Conservation (phyloP, 2,888 invertebrate genomes). For the Carpatolechia fugitivella region DNA sequence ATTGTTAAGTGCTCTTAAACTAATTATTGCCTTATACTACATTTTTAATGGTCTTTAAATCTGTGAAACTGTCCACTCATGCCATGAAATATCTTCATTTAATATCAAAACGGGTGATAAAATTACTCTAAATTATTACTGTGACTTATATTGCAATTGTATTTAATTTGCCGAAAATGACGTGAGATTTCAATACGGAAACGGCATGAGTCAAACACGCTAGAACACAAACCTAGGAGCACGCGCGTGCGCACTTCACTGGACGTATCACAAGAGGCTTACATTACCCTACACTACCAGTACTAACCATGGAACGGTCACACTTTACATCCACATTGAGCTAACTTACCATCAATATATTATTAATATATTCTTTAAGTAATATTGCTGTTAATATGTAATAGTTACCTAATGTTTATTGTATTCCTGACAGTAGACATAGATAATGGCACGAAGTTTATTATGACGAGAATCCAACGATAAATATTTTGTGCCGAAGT, state of each 20-base stretch:
- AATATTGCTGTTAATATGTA: constrained; percentile 71
- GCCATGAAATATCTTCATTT: constrained; percentile 10
- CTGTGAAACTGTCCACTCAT: constrained; percentile 15
- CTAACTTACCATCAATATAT: constrained; percentile 73
- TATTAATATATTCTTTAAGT: constrained; percentile 69
- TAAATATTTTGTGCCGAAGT: constrained; percentile 54
- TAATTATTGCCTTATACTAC: constrained; percentile 76
- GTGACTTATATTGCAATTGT: not conserved
- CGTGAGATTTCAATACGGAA: too few relatives aligned
- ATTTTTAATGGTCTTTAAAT: constrained; percentile 53
- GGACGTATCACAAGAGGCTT: constrained; percentile 77
- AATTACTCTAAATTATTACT: not conserved
- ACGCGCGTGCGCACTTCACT: too few relatives aligned
- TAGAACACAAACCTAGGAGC: too few relatives aligned
- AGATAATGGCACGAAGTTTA: constrained; percentile 72
- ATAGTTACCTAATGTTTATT: constrained; percentile 57
- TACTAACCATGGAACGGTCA: constrained; percentile 77
- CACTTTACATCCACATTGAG: constrained; percentile 74
- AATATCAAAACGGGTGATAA: not conserved
- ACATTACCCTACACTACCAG: constrained; percentile 66
- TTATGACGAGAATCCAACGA: constrained; percentile 67
- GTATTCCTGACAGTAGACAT: constrained; percentile 64
- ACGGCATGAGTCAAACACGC: constrained; percentile 4
- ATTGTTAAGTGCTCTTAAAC: constrained; percentile 72
- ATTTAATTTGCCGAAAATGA: too few relatives aligned